Evolutionary conservation across 2,113 vertebrate species (phyloP), one percentile per base, ranked within the genome.

Genomic region (Solea senegalensis): DNA sequence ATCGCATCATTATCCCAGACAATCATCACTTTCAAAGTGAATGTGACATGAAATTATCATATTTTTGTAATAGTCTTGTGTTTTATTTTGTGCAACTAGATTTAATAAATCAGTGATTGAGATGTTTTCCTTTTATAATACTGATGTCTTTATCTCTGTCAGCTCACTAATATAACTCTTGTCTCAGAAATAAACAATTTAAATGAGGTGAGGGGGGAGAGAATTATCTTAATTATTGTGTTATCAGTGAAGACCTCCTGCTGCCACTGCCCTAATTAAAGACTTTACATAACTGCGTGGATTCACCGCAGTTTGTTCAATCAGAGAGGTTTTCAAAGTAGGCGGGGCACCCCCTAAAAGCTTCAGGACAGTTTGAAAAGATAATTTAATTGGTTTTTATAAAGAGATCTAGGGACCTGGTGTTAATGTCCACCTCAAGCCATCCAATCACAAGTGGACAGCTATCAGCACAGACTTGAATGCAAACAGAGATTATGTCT

Each of bases 261-360:
- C 58, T 21, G 8, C 11, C 9, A 46, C 21, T 6, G 11, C 9
- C 44, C 58, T 63, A 60, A 79, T 79, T 63, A 72, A 52, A 50
- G 53, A 7, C 58, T 72, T 62, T 39, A 27, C 45, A 34, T 69
- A 57, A 62, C 14, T 50, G 56, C 8, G 8, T 52, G 34, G 58
- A 69, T 59, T 41, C 44, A n/a, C 63, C 9, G 10, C n/a, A 7
- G 13, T 28, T 11, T 13, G 26, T 28, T 13, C 2, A 26, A 53
- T 54, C 51, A 26, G 9, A 52, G 16, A 52, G 16, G 51, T 21
- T 26, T 11, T 27, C 51, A 26, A 53, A 27, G 26, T 28, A 10
- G 51, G 9, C 11, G 9, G 9, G 11, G 21, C 21, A 21, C 26
- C 51, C 11, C 9, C 7, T 21, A 26, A 21, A n/a, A 26, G n/a